Evolutionary conservation across 1,140 invertebrate genomes (phyloP).

Genomic region (Chionoecetes opilio): DNA sequence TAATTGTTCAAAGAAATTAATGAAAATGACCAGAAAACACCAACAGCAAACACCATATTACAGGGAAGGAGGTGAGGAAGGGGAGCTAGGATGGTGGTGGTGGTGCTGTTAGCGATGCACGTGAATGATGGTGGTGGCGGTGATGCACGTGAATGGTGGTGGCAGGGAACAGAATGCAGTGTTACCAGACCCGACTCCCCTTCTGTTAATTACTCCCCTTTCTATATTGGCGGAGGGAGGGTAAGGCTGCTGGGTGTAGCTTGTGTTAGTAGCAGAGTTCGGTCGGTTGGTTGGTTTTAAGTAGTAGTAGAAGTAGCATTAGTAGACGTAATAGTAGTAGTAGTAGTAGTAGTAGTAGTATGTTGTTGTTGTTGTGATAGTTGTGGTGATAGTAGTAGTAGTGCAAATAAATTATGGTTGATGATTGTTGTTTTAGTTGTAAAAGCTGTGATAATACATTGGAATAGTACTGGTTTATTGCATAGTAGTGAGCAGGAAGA

Average conservation of each 20-base stretch:
- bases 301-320: not conserved
- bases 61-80: not conserved
- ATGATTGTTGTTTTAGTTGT: not conserved
- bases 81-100: not conserved
- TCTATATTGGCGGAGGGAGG: not conserved
- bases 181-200: conserved; percentile 4
- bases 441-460: not conserved
- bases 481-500: not conserved
- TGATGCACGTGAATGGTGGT: conserved; percentile 25
- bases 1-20: not conserved
- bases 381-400: not conserved
- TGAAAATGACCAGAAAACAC: too few relatives aligned
- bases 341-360: not conserved
- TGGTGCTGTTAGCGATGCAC: not conserved
- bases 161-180: conserved; percentile 25
- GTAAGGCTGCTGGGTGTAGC: not conserved
- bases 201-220: conserved; percentile 20
- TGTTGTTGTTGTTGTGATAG: not conserved
- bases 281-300: not conserved
- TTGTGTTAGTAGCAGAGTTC: not conserved
- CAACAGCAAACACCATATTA: not conserved
- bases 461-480: not conserved
- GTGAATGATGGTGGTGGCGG: not conserved
- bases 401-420: not conserved
- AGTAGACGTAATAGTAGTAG: not conserved